phyloP scores from a whole-genome alignment of 2,113 vertebrate genomes.

The Pterocles orientalis region DNA sequence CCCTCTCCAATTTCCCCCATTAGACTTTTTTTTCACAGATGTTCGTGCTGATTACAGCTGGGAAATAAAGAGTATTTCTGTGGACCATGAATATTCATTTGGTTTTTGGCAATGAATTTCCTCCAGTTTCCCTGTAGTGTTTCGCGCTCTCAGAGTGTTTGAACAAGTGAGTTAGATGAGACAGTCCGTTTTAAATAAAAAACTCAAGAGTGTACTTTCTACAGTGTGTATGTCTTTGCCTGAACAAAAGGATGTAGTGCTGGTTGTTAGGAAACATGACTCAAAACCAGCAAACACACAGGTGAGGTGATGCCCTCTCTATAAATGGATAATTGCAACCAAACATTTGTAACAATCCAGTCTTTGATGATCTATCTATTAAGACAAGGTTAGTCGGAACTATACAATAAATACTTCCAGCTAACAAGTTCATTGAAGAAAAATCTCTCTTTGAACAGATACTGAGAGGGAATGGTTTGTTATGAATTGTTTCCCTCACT shows the following conservation, averaged over 20 bases:
- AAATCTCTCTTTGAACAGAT: neutral
- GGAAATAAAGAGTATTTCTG: constrained; percentile 45
- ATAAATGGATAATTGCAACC: neutral
- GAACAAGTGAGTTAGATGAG: neutral
- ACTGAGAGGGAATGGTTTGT: neutral
- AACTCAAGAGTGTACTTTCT: neutral
- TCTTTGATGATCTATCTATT: neutral
- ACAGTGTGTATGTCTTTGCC: neutral
- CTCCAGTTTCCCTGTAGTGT: constrained; percentile 13
- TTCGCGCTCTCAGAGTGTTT: neutral
- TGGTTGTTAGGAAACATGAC: neutral
- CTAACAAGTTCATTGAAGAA: neutral
- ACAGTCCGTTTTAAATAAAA: neutral
- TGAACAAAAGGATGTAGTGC: neutral
- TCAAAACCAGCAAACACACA: neutral
- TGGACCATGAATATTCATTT: constrained; percentile 61
- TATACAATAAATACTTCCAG: neutral
- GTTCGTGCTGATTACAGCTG: constrained; percentile 51
- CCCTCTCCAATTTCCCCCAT: constrained; percentile 21
- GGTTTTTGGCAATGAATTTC: constrained; percentile 40
- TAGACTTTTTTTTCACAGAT: constrained; percentile 51
- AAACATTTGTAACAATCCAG: neutral
- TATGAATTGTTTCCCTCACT: neutral
- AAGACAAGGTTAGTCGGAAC: neutral
- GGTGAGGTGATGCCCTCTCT: neutral